phyloP scores from a whole-genome alignment of 2,113 vertebrate species.

The Pantherophis guttatus region DNA sequence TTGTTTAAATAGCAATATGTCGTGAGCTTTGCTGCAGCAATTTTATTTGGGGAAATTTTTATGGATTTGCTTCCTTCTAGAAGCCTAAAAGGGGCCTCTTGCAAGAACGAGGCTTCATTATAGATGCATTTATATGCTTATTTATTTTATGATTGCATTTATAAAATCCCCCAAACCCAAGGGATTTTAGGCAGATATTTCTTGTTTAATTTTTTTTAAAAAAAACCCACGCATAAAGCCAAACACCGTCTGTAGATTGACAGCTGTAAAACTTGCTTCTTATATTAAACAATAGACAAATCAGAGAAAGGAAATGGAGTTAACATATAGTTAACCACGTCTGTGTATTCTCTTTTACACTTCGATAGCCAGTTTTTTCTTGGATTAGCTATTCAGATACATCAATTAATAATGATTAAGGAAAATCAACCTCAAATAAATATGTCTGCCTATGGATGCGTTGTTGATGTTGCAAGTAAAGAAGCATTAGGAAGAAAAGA shows the following conservation, averaged over 20 bases:
- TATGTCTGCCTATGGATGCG: not conserved
- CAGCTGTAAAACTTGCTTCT: not conserved
- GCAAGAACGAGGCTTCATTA: constrained; percentile 19
- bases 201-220: not conserved
- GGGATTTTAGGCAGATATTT: not conserved
- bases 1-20: not conserved
- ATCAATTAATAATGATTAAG: not conserved
- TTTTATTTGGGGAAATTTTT: not conserved
- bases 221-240: not conserved
- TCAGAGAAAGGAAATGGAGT: not conserved
- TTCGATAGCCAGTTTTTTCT: not conserved
- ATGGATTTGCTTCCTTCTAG: not conserved
- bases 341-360: not conserved
- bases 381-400: not conserved
- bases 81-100: constrained; percentile 52
- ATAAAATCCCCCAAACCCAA: not conserved
- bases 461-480: not conserved
- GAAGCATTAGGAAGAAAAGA: not conserved
- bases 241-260: not conserved
- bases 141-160: not conserved
- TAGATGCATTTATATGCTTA: not conserved
- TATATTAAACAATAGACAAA: not conserved
- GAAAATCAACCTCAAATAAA: not conserved
- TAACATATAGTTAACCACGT: not conserved
- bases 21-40: not conserved